phyloP scores from a whole-genome alignment of 2,797 vertebrate species.

The Rhinichthys osculus region DNA sequence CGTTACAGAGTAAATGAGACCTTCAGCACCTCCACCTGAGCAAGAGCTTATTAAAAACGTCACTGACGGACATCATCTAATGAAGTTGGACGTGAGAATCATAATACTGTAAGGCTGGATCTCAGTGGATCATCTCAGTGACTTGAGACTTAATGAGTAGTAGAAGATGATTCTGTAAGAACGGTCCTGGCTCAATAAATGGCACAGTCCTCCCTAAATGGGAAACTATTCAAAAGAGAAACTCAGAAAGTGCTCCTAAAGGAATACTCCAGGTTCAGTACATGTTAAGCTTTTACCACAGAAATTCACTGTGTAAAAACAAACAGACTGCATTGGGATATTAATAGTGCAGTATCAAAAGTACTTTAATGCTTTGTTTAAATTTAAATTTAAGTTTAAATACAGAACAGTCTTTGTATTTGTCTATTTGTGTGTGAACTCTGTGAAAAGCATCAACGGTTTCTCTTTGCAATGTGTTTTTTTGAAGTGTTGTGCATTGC shows the following conservation, averaged over 20 bases:
- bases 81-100: conserved; percentile 18
- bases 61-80: conserved; percentile 30
- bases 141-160: not conserved
- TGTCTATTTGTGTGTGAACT: too few species aligned
- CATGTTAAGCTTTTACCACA: not conserved
- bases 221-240: not conserved
- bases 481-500: not conserved
- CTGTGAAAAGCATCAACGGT: too few species aligned
- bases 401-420: not conserved
- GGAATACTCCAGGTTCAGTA: not conserved
- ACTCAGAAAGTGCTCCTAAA: not conserved
- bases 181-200: not conserved
- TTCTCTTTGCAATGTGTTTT: too few species aligned
- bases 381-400: not conserved
- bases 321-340: not conserved
- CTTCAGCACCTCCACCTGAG: conserved; percentile 44
- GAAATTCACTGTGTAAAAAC: not conserved
- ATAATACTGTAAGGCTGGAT: conserved; percentile 13
- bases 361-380: not conserved
- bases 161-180: not conserved
- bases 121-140: conserved; percentile 6
- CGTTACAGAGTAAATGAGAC: conserved; percentile 39
- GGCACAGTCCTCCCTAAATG: not conserved
- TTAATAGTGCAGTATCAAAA: not conserved
- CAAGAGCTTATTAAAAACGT: conserved; percentile 27